These are phyloP conservation scores for Bufo bufo DNA, from an alignment of 2,113 vertebrate genomes.

Conservation along the genomic window DNA sequence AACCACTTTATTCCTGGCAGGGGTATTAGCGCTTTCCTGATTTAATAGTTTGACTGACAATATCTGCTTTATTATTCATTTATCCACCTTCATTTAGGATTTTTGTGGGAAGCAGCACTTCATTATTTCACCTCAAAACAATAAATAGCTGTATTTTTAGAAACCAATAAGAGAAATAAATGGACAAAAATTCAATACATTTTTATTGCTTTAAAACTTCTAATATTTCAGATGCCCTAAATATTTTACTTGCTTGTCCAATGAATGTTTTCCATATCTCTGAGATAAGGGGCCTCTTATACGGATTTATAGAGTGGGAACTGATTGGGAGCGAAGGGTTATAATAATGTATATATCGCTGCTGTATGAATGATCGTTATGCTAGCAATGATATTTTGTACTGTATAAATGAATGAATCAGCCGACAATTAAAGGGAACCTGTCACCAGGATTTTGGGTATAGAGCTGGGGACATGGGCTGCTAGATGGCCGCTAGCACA, in stretches of 20 bases:
- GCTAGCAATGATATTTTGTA: no score
- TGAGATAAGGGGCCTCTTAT: not conserved
- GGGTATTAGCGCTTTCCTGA: not conserved
- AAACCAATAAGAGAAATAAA: not conserved
- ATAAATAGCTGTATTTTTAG: not conserved
- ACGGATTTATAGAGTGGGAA: no score
- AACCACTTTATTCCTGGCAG: slow-evolving; percentile 11
- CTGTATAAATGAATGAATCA: no score
- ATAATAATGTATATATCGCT: no score
- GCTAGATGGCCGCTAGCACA: no score
- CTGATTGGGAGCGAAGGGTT: no score
- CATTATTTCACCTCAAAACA: not conserved
- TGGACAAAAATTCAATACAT: not conserved
- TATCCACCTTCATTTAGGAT: not conserved
- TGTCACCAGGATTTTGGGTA: no score
- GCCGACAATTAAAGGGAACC: no score
- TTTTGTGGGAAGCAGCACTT: not conserved
- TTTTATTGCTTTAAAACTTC: not conserved
- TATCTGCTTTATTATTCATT: slow-evolving; percentile 1
- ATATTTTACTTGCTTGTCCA: not conserved
- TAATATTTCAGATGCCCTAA: not conserved
- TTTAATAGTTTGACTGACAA: slow-evolving; percentile 17
- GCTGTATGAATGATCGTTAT: no score
- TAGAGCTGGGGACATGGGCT: no score
- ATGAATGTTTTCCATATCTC: not conserved